A percentile compares a stretch with the other conserved stretches of the same genome.
Evolutionary conservation across 2,113 vertebrate species (phyloP).

Genomic region (Pantherophis guttatus): DNA sequence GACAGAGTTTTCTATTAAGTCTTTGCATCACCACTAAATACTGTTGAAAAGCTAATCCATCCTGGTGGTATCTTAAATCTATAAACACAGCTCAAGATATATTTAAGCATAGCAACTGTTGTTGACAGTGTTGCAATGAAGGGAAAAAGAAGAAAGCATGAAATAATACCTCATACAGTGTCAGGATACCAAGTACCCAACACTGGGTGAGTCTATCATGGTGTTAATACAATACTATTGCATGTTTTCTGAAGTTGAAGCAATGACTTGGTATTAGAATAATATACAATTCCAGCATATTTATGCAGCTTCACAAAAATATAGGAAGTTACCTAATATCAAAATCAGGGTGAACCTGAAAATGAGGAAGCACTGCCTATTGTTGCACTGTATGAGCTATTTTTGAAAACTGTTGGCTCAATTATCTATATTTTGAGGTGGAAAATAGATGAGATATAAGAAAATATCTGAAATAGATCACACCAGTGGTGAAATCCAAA

Average conservation of each 20-base stretch:
- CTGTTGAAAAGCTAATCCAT: constrained; percentile 48
- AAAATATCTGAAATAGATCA: not conserved
- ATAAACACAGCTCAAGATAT: constrained; percentile 12
- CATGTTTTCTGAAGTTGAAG: not conserved
- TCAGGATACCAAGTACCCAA: not conserved
- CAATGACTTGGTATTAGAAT: not conserved
- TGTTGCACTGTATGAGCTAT: not conserved
- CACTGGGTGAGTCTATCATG: not conserved
- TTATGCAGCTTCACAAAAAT: not conserved
- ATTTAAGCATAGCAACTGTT: constrained; percentile 2
- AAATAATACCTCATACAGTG: not conserved
- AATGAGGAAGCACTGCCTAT: not conserved
- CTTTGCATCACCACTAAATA: constrained; percentile 48
- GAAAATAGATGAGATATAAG: not conserved
- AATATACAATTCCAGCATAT: not conserved
- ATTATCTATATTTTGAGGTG: not conserved
- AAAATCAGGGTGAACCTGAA: not conserved
- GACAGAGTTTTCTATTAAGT: constrained; percentile 41
- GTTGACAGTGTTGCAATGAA: constrained; percentile 22
- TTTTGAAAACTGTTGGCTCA: not conserved
- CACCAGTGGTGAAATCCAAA: no score
- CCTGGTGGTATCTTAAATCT: constrained; percentile 30
- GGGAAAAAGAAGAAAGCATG: not conserved
- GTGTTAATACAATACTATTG: not conserved
- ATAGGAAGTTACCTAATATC: not conserved